phyloP scores from a whole-genome alignment of 1,140 invertebrate species.

The Dendroctonus valens region DNA sequence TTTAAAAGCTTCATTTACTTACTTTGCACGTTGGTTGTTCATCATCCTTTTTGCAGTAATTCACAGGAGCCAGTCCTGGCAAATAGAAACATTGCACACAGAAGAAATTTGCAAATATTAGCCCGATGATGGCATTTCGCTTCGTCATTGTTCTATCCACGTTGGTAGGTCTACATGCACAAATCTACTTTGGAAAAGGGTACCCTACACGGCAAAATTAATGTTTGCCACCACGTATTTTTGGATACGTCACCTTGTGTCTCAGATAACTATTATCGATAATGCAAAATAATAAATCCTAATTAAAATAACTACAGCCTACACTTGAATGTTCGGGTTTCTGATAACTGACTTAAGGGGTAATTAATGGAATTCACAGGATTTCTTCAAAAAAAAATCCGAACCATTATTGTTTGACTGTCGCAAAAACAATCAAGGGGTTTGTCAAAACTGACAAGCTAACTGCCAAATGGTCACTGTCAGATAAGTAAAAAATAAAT shows the following conservation, averaged over 20 bases:
- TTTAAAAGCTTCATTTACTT: constrained; percentile 41
- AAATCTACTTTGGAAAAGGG: background rate
- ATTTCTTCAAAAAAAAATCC: too few species aligned
- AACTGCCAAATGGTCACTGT: too few species aligned
- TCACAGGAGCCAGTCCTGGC: constrained; percentile 91
- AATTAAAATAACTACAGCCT: too few species aligned
- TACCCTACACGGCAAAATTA: background rate
- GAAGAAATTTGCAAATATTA: constrained; percentile 28
- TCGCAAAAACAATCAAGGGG: too few species aligned
- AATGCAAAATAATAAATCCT: too few species aligned
- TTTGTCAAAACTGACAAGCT: too few species aligned
- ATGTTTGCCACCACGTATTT: constrained; percentile 8
- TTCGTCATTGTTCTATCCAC: constrained; percentile 1
- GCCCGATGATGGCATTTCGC: background rate
- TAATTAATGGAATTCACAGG: too few species aligned
- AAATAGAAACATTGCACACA: constrained; percentile 71
- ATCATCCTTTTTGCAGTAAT: constrained; percentile 77
- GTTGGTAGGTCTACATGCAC: constrained; percentile 3
- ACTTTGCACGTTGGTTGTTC: constrained; percentile 75
- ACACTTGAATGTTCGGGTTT: too few species aligned
- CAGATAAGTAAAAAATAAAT: too few species aligned
- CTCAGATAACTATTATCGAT: constrained; percentile 32
- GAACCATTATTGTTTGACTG: too few species aligned
- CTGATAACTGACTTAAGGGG: too few species aligned
- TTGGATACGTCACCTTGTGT: constrained; percentile 14